These are phyloP conservation scores for Tetragnatha versicolor DNA, from an alignment of 1,140 invertebrate genomes.

Conservation along the genomic window DNA sequence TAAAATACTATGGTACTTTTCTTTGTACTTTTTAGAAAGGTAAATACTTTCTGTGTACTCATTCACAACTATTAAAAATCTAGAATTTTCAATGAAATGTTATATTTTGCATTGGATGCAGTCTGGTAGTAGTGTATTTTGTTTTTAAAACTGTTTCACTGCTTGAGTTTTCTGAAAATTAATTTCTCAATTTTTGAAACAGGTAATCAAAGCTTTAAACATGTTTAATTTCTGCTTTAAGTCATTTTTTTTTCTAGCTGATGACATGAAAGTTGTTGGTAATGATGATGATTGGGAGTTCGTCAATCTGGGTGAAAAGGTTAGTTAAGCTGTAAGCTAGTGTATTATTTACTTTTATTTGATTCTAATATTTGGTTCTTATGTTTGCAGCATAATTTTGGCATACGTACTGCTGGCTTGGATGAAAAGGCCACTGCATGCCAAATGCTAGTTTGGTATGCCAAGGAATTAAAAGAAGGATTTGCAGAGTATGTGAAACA, in stretches of 20 bases:
- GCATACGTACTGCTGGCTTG: constrained; percentile 75
- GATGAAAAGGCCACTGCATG: constrained; percentile 99
- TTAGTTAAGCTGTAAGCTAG: constrained; percentile 51
- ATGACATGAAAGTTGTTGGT: constrained; percentile 75
- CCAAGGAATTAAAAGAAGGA: constrained; percentile 93
- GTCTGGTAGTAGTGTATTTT: too few species aligned
- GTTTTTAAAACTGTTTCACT: too few species aligned
- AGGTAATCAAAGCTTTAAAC: too few species aligned
- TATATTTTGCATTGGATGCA: too few species aligned
- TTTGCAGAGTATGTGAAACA: constrained; percentile 95
- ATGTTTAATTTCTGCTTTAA: background rate
- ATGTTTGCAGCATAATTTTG: constrained; percentile 68
- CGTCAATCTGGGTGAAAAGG: constrained; percentile 92
- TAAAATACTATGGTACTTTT: too few species aligned
- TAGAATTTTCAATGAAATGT: too few species aligned
- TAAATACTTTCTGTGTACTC: too few species aligned
- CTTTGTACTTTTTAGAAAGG: too few species aligned
- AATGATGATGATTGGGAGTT: constrained; percentile 97
- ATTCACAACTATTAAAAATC: too few species aligned
- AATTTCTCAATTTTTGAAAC: too few species aligned
- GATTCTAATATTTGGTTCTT: background rate
- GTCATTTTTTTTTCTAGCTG: constrained; percentile 60
- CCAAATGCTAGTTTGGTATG: constrained; percentile 99
- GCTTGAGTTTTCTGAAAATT: too few species aligned
- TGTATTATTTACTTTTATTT: background rate